Conservation (phyloP, 2,888 invertebrate species). For the Lydus trimaculatus region DNA sequence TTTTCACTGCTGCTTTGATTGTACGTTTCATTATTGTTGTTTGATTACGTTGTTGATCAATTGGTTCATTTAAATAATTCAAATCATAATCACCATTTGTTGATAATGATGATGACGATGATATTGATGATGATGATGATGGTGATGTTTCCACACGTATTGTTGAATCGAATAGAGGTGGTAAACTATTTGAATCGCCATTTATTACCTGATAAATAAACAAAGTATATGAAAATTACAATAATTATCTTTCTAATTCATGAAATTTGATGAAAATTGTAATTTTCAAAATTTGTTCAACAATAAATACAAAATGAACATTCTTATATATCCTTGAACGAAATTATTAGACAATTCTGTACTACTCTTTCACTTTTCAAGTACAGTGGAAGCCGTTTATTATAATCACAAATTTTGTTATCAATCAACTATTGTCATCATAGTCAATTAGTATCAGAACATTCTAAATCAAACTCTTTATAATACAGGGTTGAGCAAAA, state of each 20-base stretch:
- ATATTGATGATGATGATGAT: background rate
- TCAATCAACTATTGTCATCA: no score
- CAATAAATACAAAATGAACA: no score
- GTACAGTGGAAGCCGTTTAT: no score
- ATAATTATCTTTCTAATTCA: background rate
- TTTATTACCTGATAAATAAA: background rate
- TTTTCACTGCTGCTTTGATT: constrained; percentile 44
- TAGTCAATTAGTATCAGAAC: no score
- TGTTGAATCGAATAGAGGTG: background rate
- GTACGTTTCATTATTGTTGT: constrained; percentile 21
- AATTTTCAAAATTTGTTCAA: no score
- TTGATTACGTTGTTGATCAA: constrained; percentile 17
- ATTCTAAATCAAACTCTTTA: no score
- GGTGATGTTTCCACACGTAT: constrained; percentile 4
- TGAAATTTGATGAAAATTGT: no score
- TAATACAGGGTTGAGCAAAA: no score
- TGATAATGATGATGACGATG: background rate
- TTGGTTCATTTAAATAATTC: constrained; percentile 39
- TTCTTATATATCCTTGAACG: no score
- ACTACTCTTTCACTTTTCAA: no score
- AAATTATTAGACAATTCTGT: no score
- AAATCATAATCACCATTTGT: constrained; percentile 41
- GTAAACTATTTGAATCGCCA: background rate
- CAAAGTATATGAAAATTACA: background rate
- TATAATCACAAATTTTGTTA: no score